phyloP scores from a whole-genome alignment of 2,888 invertebrate species.

The Pemphredon lugubris region DNA sequence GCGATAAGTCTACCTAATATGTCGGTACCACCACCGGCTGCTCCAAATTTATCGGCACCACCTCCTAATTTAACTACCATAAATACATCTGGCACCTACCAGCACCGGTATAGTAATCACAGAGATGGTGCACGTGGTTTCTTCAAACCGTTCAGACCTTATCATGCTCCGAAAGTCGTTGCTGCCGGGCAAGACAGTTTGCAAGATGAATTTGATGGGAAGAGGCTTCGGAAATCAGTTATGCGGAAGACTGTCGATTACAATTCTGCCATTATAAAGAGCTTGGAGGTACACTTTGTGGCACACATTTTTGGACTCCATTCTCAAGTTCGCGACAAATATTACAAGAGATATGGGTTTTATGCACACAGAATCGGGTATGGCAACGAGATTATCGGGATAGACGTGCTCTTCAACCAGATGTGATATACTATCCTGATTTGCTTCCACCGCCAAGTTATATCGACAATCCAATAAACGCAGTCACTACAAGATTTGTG shows the following conservation, averaged over 20 bases:
- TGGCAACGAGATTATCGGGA: slow-evolving; percentile 98
- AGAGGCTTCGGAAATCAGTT: slow-evolving; percentile 96
- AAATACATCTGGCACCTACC: slow-evolving; percentile 75
- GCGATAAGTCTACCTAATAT: slow-evolving; percentile 81
- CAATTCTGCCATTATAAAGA: slow-evolving; percentile 96
- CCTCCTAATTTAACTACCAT: slow-evolving; percentile 79
- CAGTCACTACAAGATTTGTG: slow-evolving; percentile 96
- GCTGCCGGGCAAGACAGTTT: slow-evolving; percentile 77
- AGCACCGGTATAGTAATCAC: slow-evolving; percentile 75
- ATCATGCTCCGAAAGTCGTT: slow-evolving; percentile 79
- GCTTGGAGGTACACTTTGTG: slow-evolving; percentile 88
- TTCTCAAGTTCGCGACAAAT: background rate
- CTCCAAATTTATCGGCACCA: slow-evolving; percentile 79
- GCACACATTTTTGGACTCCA: background rate
- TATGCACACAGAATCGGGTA: slow-evolving; percentile 87
- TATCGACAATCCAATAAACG: slow-evolving; percentile 97
- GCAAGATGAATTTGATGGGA: slow-evolving; percentile 96
- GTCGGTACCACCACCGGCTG: slow-evolving; percentile 79
- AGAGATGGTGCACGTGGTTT: slow-evolving; percentile 78
- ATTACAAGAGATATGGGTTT: slow-evolving; percentile 12
- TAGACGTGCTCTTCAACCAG: slow-evolving; percentile 94
- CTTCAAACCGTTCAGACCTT: slow-evolving; percentile 82
- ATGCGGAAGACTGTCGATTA: slow-evolving; percentile 99
- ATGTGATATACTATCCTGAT: slow-evolving; percentile 96
- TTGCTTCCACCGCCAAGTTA: slow-evolving; percentile 96